These are phyloP conservation scores for Garra rufa DNA, from an alignment of 2,113 vertebrate genomes.

Conservation along the genomic window DNA sequence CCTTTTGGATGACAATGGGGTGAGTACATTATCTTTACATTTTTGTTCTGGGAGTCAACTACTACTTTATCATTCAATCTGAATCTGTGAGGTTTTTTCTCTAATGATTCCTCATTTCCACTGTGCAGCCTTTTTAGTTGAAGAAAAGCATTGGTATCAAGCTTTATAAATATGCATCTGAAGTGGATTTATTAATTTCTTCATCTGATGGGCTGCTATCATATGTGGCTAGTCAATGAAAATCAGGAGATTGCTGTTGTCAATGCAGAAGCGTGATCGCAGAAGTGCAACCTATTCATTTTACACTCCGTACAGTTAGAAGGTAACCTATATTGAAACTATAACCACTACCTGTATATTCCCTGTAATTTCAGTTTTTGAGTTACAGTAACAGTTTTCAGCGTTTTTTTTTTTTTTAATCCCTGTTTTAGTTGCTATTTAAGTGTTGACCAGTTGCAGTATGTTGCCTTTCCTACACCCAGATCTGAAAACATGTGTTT, in stretches of 20 bases:
- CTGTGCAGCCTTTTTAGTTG: background rate
- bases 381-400: background rate
- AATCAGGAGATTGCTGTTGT: background rate
- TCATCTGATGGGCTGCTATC: background rate
- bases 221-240: background rate
- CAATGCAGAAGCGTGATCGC: background rate
- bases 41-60: too few relatives aligned
- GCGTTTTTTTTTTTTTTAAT: too few relatives aligned
- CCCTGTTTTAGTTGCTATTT: background rate
- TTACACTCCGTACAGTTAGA: background rate
- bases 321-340: background rate
- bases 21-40: too few relatives aligned
- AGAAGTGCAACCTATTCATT: background rate
- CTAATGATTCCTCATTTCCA: background rate
- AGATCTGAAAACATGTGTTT: background rate
- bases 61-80: too few relatives aligned
- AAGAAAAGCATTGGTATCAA: background rate
- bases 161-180: background rate
- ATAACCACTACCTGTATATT: background rate
- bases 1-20: too few relatives aligned
- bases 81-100: too few relatives aligned
- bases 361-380: background rate
- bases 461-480: background rate
- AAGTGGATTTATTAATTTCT: background rate
- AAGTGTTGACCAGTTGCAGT: slow-evolving; percentile 12